phyloP scores from a whole-genome alignment of 2,113 vertebrate species.

The Pimephales promelas region DNA sequence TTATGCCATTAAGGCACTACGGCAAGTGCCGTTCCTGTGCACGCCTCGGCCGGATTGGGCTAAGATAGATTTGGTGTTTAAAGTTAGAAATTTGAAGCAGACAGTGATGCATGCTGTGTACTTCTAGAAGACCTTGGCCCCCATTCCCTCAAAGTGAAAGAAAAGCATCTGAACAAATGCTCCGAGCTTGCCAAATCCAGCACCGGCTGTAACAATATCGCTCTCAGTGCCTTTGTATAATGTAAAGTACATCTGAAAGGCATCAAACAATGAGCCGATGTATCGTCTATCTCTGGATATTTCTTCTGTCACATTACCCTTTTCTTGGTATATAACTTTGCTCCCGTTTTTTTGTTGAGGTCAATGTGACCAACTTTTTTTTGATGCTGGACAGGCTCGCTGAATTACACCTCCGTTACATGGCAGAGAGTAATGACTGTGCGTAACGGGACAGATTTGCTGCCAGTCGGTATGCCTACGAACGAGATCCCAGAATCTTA shows the following conservation, averaged over 20 bases:
- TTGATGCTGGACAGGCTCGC: not conserved
- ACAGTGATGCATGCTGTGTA: conserved; percentile 54
- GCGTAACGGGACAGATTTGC: conserved; percentile 48
- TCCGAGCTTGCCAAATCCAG: conserved; percentile 36
- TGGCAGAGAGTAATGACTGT: conserved; percentile 22
- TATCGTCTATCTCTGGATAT: conserved; percentile 46
- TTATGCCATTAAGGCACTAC: not conserved
- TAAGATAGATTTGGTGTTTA: conserved; percentile 33
- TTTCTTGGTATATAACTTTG: conserved; percentile 24
- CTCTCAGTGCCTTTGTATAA: conserved; percentile 51
- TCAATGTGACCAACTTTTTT: conserved; percentile 35
- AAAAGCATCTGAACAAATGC: conserved; percentile 53
- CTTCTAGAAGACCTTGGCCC: conserved; percentile 61
- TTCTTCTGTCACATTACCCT: conserved; percentile 24
- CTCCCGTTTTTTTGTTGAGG: conserved; percentile 4
- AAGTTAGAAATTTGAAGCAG: conserved; percentile 33
- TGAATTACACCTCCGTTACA: conserved; percentile 22
- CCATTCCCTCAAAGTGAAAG: conserved; percentile 56
- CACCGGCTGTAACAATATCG: conserved; percentile 44
- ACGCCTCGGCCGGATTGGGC: not conserved
- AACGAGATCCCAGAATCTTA: conserved; percentile 45
- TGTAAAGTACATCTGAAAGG: conserved; percentile 56
- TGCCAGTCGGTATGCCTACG: conserved; percentile 33
- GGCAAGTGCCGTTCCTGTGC: not conserved
- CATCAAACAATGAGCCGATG: conserved; percentile 50